phyloP scores from a whole-genome alignment of 2,113 vertebrate genomes.

The Phaethornis superciliosus region DNA sequence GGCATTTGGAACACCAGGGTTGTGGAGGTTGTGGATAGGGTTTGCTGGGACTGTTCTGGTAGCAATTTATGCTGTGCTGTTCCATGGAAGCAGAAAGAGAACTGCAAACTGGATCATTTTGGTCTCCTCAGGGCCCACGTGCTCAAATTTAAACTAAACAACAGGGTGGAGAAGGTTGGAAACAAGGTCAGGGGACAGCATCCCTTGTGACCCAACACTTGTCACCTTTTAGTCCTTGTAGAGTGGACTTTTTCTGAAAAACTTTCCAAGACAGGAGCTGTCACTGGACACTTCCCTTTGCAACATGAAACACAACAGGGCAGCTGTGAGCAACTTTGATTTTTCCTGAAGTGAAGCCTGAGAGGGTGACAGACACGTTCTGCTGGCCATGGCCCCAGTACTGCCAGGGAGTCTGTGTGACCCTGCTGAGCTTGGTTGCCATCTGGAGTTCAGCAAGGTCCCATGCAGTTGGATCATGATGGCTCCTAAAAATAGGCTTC shows the following conservation, averaged over 20 bases:
- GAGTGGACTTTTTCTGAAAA: not conserved
- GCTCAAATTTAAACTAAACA: not conserved
- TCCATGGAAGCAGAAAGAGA: not conserved
- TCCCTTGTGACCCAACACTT: not conserved
- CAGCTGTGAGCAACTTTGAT: not conserved
- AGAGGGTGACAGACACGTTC: not conserved
- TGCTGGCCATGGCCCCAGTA: not conserved
- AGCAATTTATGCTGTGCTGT: not conserved
- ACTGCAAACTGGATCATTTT: not conserved
- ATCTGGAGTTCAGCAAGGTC: not conserved
- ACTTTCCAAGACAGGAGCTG: not conserved
- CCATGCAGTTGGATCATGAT: not conserved
- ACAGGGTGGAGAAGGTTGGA: not conserved
- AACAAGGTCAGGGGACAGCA: not conserved
- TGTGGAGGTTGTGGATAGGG: not conserved
- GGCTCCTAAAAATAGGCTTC: slow-evolving; percentile 8
- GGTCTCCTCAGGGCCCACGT: not conserved
- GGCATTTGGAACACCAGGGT: not conserved
- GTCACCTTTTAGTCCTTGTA: not conserved
- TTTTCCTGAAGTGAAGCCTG: not conserved
- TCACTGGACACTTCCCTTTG: not conserved
- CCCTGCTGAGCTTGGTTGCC: not conserved
- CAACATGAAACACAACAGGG: not conserved
- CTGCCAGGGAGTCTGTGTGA: not conserved
- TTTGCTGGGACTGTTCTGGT: not conserved